Evolutionary conservation across 2,888 invertebrate species (phyloP).

Genomic region (Caenorhabditis sp.): DNA sequence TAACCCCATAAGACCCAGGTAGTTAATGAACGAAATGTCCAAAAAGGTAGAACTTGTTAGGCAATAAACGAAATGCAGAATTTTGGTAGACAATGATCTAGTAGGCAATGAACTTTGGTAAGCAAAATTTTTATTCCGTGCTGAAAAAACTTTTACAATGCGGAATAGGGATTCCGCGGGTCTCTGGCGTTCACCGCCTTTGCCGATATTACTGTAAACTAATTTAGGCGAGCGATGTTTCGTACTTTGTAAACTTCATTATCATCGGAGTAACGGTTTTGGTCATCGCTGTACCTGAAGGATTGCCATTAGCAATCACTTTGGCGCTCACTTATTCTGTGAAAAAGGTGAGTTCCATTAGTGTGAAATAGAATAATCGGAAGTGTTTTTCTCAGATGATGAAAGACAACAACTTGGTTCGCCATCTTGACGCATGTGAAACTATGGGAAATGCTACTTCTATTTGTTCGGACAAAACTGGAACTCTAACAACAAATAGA

Average conservation of each 20-base stretch:
- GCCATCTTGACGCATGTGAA: slow-evolving; percentile 82
- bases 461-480: slow-evolving; percentile 82
- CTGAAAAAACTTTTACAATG: too few relatives aligned
- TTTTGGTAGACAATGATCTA: too few relatives aligned
- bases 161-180: too few relatives aligned
- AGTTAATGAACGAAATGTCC: background rate
- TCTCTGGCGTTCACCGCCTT: too few relatives aligned
- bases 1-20: too few relatives aligned
- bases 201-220: too few relatives aligned
- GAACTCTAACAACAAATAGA: slow-evolving; percentile 82
- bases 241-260: slow-evolving; percentile 94
- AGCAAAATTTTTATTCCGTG: too few relatives aligned
- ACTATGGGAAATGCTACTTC: slow-evolving; percentile 83
- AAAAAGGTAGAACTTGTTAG: too few relatives aligned
- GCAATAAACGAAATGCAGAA: too few relatives aligned
- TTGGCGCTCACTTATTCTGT: slow-evolving; percentile 98
- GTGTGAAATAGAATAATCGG: too few relatives aligned
- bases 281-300: slow-evolving; percentile 99
- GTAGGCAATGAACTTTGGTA: too few relatives aligned
- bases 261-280: slow-evolving; percentile 99
- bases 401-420: slow-evolving; percentile 82
- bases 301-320: slow-evolving; percentile 96
- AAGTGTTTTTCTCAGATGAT: slow-evolving; percentile 81
- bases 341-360: slow-evolving; percentile 82
- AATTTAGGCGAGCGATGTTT: slow-evolving; percentile 82